Evolutionary conservation across 2,113 vertebrate genomes (phyloP).

Genomic region (Arothron firmamentum): DNA sequence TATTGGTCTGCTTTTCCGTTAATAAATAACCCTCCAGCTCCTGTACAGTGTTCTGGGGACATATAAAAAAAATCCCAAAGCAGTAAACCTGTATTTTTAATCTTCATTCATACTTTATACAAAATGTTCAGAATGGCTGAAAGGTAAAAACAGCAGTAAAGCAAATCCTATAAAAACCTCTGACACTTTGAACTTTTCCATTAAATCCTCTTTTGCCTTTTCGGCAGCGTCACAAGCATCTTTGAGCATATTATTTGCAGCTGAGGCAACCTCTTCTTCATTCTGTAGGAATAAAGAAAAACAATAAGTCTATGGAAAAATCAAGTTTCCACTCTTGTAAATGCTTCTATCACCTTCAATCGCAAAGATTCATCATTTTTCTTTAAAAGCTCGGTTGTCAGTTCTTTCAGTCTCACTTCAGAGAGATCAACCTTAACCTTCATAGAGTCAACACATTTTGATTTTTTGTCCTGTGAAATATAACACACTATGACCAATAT

Average conservation of each 20-base stretch:
- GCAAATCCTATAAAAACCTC: constrained; percentile 64
- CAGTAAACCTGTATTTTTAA: too few relatives aligned
- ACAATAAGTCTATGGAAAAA: not conserved
- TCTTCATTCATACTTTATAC: not conserved
- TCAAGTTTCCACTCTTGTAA: fast-evolving
- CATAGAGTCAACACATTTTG: constrained; percentile 52
- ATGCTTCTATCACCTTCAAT: constrained; percentile 56
- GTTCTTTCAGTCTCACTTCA: constrained; percentile 45
- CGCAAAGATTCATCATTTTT: constrained; percentile 52
- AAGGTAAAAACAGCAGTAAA: constrained; percentile 1
- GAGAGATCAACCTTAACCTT: constrained; percentile 45
- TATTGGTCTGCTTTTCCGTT: constrained; percentile 71
- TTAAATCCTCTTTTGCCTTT: constrained; percentile 66
- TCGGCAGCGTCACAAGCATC: constrained; percentile 68
- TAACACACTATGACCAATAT: not conserved
- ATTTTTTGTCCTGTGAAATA: constrained; percentile 56
- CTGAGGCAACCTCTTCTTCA: constrained; percentile 56
- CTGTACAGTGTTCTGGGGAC: constrained; percentile 74
- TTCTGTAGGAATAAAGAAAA: constrained; percentile 54
- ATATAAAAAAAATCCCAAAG: constrained; percentile 24
- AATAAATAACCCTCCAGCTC: constrained; percentile 75
- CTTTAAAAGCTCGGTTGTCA: constrained; percentile 51
- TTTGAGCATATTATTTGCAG: constrained; percentile 70
- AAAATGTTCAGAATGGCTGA: not conserved
- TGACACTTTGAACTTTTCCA: constrained; percentile 56